These are phyloP conservation scores for Muntiacus reevesi DNA, from an alignment of 2,113 vertebrate species.

Conservation along the genomic window DNA sequence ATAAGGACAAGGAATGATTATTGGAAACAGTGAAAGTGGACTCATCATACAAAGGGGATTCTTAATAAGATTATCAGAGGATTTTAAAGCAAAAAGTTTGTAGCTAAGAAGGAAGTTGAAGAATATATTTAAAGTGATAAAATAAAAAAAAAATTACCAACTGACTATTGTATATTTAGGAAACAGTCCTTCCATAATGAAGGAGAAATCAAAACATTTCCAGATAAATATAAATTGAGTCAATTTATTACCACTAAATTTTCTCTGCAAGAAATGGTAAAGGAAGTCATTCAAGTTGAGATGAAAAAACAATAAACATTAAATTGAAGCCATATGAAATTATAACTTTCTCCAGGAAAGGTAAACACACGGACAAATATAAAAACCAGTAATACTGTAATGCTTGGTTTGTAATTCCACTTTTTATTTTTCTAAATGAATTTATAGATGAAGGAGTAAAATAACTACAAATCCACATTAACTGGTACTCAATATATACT, in stretches of 20 bases:
- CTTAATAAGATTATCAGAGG: neutral
- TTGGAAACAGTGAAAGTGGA: neutral
- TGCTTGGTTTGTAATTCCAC: neutral
- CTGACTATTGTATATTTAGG: neutral
- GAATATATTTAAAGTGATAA: neutral
- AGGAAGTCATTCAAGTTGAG: neutral
- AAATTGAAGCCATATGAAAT: neutral
- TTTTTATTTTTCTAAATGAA: neutral
- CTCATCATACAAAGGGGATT: neutral
- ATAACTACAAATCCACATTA: neutral
- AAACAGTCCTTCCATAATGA: neutral
- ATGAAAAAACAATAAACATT: neutral
- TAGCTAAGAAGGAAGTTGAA: neutral
- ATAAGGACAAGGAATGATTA: no score
- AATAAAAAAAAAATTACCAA: neutral
- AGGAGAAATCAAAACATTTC: neutral
- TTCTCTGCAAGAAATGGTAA: neutral
- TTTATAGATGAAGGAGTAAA: neutral
- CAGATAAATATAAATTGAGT: neutral
- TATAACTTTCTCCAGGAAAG: neutral
- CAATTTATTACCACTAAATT: neutral
- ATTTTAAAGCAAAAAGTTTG: neutral
- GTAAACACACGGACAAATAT: neutral
- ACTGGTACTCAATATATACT: neutral
- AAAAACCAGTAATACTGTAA: neutral